These are phyloP conservation scores for Papilio xuthus DNA, from an alignment of 1,140 invertebrate genomes.

Conservation along the genomic window DNA sequence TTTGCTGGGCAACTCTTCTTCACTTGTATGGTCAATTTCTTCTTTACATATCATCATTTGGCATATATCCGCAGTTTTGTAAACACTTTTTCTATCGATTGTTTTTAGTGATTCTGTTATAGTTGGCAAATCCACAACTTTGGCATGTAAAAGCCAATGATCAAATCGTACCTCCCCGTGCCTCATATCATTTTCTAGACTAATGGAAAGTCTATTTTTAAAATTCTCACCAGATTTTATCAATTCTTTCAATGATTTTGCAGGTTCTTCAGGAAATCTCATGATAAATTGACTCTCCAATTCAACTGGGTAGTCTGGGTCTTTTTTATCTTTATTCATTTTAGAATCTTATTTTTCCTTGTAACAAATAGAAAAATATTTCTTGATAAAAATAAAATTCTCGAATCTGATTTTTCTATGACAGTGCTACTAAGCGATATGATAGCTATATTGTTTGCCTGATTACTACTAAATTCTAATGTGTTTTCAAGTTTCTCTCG, in stretches of 20 bases:
- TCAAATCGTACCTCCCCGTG: slow-evolving; percentile 95
- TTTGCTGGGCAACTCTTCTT: slow-evolving; percentile 91
- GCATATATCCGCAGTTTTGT: slow-evolving; percentile 98
- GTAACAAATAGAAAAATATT: slow-evolving; percentile 16
- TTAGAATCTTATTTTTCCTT: not conserved
- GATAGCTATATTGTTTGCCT: not conserved
- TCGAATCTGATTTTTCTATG: not conserved
- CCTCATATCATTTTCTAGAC: slow-evolving; percentile 94
- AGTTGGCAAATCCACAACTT: slow-evolving; percentile 96
- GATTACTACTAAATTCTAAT: too few relatives aligned
- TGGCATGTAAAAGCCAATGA: slow-evolving; percentile 92
- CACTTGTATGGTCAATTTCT: slow-evolving; percentile 89
- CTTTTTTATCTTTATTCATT: slow-evolving; percentile 71
- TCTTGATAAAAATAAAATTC: not conserved
- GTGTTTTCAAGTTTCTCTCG: too few relatives aligned
- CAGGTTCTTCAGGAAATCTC: slow-evolving; percentile 91
- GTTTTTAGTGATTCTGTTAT: slow-evolving; percentile 97
- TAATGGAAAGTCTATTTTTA: slow-evolving; percentile 94
- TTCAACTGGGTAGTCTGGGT: slow-evolving; percentile 83
- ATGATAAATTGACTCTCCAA: slow-evolving; percentile 95
- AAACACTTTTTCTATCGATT: slow-evolving; percentile 97
- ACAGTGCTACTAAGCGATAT: not conserved
- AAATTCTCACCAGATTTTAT: slow-evolving; percentile 89
- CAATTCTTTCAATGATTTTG: slow-evolving; percentile 88
- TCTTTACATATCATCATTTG: slow-evolving; percentile 96